These are phyloP conservation scores for Diabrotica balteata DNA, from an alignment of 2,888 invertebrate genomes.

Conservation along the genomic window DNA sequence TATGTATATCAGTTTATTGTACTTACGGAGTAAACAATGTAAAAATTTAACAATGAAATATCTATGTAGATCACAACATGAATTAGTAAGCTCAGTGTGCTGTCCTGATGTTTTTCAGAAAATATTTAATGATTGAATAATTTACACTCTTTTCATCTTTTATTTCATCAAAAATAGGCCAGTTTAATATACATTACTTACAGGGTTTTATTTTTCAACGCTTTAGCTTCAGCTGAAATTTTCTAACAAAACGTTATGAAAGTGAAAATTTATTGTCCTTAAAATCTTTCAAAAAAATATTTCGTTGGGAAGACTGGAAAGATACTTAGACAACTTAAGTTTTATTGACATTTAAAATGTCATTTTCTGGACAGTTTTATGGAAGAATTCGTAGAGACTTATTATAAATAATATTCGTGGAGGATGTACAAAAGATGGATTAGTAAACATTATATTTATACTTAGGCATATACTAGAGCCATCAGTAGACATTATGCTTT, in stretches of 20 bases:
- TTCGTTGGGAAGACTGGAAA: slow-evolving; percentile 27
- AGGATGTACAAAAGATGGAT: neutral
- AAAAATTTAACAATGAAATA: slow-evolving; percentile 39
- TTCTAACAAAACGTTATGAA: slow-evolving; percentile 7
- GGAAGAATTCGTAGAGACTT: slow-evolving; percentile 10
- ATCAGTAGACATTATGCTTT: too few species aligned
- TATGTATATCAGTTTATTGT: slow-evolving; percentile 33
- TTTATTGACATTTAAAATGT: slow-evolving; percentile 27
- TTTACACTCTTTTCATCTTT: slow-evolving; percentile 14
- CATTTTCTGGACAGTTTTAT: slow-evolving; percentile 20
- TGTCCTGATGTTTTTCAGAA: slow-evolving; percentile 30
- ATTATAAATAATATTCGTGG: neutral
- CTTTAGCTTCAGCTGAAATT: slow-evolving; percentile 5
- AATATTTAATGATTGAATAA: slow-evolving; percentile 22
- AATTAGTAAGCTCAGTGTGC: slow-evolving; percentile 36
- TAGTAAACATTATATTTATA: too few species aligned
- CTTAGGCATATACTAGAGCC: too few species aligned
- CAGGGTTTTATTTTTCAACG: slow-evolving; percentile 15
- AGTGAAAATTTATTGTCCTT: slow-evolving; percentile 23
- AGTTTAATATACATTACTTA: slow-evolving; percentile 26
- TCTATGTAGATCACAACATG: slow-evolving; percentile 38
- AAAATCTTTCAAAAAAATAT: slow-evolving; percentile 16
- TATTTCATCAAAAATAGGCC: slow-evolving; percentile 31
- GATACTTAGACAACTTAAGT: slow-evolving; percentile 21
- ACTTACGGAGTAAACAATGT: slow-evolving; percentile 37